phyloP scores from a whole-genome alignment of 64 coral and sea anemone species.

The Montipora sp. region DNA sequence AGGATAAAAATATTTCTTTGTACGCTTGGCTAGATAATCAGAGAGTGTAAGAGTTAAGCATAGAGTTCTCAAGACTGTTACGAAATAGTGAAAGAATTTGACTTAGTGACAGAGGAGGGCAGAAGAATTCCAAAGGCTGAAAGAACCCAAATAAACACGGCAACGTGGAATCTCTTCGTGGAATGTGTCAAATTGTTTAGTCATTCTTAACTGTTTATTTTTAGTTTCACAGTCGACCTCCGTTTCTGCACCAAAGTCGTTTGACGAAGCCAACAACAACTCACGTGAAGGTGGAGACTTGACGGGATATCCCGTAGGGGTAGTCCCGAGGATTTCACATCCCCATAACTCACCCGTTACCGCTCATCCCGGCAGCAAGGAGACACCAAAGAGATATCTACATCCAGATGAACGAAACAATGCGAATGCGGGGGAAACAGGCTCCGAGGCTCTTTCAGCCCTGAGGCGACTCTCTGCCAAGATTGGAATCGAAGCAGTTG shows the following conservation, averaged over 20 bases:
- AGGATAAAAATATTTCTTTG: too few relatives aligned
- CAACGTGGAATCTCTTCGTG: too few relatives aligned
- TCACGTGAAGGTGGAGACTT: neutral
- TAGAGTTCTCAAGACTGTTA: too few relatives aligned
- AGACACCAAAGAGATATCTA: neutral
- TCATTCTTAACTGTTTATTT: neutral
- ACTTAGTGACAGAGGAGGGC: too few relatives aligned
- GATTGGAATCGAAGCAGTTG: constrained; percentile 38
- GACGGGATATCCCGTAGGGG: neutral
- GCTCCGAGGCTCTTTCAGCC: constrained; percentile 57
- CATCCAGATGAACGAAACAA: neutral
- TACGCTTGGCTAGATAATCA: too few relatives aligned
- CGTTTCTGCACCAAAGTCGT: neutral
- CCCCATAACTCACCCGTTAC: neutral
- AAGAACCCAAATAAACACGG: too few relatives aligned
- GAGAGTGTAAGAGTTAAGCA: too few relatives aligned
- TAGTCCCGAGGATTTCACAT: neutral
- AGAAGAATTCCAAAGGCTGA: too few relatives aligned
- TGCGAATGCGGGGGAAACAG: constrained; percentile 10
- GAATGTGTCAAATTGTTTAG: neutral
- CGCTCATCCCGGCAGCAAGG: neutral
- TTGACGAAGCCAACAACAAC: neutral
- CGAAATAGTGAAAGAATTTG: too few relatives aligned
- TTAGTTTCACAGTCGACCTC: neutral
- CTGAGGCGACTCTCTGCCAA: constrained; percentile 50